Percentiles rank a stretch among this genome's conserved stretches.
Conservation (phyloP, 2,797 vertebrate species). For the Nyctalus aviator region DNA sequence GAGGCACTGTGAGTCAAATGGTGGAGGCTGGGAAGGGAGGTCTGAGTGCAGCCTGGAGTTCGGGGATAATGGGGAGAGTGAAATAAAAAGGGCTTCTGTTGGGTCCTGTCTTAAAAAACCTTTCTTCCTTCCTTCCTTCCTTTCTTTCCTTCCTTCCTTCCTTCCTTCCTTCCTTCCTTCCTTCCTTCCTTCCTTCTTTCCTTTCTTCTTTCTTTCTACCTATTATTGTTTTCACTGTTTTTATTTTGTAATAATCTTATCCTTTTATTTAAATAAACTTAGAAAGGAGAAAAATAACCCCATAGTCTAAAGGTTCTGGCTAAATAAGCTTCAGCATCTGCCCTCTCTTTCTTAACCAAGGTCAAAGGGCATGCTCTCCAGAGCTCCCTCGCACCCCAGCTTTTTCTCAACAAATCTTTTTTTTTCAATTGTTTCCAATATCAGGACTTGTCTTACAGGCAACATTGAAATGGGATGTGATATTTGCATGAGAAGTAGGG, state of each 20-base stretch:
- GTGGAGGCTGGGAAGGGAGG: conserved; percentile 27
- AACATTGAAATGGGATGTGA: background rate
- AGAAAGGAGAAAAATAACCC: conserved; percentile 20
- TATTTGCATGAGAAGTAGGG: background rate
- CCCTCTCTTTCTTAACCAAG: background rate
- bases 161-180: background rate
- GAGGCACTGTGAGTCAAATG: conserved; percentile 66
- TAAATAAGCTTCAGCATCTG: background rate
- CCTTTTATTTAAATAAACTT: conserved; percentile 62
- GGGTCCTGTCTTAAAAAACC: background rate
- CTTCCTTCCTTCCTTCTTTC: background rate
- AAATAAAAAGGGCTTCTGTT: background rate
- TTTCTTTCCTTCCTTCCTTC: too few species aligned
- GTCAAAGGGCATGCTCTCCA: conserved; percentile 3
- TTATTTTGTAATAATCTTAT: conserved; percentile 47
- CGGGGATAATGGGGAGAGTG: background rate
- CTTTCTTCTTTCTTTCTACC: background rate
- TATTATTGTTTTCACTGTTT: conserved; percentile 38
- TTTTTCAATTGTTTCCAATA: background rate
- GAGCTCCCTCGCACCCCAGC: background rate
- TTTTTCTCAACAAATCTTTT: background rate
- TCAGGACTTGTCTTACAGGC: conserved; percentile 20
- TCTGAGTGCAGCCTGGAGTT: background rate
- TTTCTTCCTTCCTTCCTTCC: too few species aligned
- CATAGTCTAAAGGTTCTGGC: background rate